Conservation (phyloP, 2,113 vertebrate species). For the Drymodes brunneopygia region DNA sequence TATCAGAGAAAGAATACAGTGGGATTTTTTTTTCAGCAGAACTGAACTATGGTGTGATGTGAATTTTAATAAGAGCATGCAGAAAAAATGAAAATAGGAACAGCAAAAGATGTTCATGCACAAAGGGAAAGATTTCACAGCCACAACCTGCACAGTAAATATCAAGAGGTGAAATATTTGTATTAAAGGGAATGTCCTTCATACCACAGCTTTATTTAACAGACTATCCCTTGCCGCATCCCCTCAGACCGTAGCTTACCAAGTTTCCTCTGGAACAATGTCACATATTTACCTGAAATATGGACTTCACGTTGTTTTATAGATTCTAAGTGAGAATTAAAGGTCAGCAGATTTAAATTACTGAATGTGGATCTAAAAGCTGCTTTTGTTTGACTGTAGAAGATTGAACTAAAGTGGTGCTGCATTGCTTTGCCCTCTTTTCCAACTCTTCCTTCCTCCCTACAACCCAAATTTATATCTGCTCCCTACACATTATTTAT, state of each 20-base stretch:
- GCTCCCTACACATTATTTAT: background rate
- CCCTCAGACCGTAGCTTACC: background rate
- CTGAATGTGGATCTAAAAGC: background rate
- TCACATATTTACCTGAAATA: constrained; percentile 37
- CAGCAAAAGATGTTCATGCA: background rate
- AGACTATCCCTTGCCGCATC: background rate
- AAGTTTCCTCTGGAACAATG: background rate
- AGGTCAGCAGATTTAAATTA: constrained; percentile 5
- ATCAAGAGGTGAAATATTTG: constrained; percentile 28
- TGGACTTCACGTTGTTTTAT: background rate
- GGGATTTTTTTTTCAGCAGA: constrained; percentile 9
- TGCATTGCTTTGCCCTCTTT: background rate
- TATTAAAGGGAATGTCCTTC: background rate
- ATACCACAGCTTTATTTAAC: background rate
- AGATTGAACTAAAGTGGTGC: background rate
- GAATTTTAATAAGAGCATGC: constrained; percentile 62
- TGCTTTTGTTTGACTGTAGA: background rate
- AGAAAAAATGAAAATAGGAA: constrained; percentile 26
- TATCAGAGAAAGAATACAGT: constrained; percentile 37
- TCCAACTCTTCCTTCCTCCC: background rate
- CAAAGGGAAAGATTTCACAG: constrained; percentile 7
- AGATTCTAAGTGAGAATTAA: background rate
- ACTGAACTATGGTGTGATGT: constrained; percentile 24
- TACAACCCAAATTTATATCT: background rate
- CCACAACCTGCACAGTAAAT: background rate